phyloP scores from a whole-genome alignment of 2,113 vertebrate species.

The Gymnobelideus leadbeateri region DNA sequence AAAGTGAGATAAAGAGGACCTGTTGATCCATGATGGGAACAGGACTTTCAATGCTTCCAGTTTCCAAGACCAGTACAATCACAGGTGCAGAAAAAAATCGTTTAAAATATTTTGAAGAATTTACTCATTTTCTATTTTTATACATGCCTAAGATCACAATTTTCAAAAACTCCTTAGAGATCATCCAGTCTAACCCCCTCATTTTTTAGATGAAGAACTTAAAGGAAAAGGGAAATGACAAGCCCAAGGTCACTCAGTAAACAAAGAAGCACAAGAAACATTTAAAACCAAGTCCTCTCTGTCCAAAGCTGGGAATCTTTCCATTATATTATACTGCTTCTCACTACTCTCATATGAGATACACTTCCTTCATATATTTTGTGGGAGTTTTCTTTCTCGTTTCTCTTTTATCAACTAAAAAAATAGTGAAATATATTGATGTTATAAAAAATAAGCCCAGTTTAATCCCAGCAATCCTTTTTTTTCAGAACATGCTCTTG shows the following conservation, averaged over 20 bases:
- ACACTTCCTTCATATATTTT: not conserved
- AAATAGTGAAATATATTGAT: not conserved
- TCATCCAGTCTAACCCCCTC: not conserved
- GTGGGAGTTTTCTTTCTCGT: not conserved
- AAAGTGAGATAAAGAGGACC: not conserved
- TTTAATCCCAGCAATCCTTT: conserved; percentile 10
- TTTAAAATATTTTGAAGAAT: not conserved
- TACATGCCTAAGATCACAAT: not conserved
- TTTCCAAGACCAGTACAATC: not conserved
- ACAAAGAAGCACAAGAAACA: not conserved
- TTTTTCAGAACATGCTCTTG: conserved; percentile 2
- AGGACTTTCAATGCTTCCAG: not conserved
- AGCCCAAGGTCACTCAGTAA: not conserved
- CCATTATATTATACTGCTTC: not conserved
- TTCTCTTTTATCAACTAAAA: not conserved
- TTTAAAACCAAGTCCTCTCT: not conserved
- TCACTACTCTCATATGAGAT: not conserved
- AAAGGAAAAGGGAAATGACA: not conserved
- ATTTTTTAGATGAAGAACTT: not conserved
- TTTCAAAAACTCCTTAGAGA: not conserved
- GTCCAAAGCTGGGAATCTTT: not conserved
- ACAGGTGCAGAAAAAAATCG: not conserved
- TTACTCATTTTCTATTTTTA: not conserved
- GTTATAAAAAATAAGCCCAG: conserved; percentile 23
- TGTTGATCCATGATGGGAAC: not conserved